Percentiles rank a stretch among this genome's conserved stretches.
These are phyloP conservation scores for Epicauta chinensis DNA, from an alignment of 1,140 invertebrate species.

Conservation along the genomic window DNA sequence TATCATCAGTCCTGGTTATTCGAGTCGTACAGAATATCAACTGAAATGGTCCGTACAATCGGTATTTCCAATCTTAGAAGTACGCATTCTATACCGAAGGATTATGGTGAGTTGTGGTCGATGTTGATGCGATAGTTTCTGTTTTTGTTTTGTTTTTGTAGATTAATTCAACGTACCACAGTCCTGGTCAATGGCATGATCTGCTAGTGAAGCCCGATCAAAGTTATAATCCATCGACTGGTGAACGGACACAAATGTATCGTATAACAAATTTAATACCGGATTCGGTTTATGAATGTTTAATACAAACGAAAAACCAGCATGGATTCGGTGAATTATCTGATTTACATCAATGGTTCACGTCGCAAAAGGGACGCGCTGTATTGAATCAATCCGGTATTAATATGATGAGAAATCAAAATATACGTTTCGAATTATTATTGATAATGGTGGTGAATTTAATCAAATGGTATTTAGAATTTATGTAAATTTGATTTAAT, in stretches of 20 bases:
- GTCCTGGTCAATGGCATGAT: constrained; percentile 67
- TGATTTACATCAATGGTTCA: constrained; percentile 40
- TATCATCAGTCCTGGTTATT: constrained; percentile 55
- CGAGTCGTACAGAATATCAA: constrained; percentile 51
- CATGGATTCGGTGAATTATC: constrained; percentile 59
- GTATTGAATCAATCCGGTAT: too few species aligned
- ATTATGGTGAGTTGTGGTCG: too few species aligned
- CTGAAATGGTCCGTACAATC: constrained; percentile 58
- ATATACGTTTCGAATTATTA: too few species aligned
- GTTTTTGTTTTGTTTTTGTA: constrained; percentile 42
- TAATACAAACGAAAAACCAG: constrained; percentile 59
- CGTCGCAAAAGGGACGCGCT: constrained; percentile 14
- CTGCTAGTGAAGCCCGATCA: constrained; percentile 43
- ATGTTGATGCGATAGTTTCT: too few species aligned
- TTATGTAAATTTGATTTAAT: too few species aligned
- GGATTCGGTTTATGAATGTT: constrained; percentile 56
- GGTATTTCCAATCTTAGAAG: constrained; percentile 58
- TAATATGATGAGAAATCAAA: too few species aligned
- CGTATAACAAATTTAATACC: constrained; percentile 48
- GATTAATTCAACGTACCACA: constrained; percentile 66
- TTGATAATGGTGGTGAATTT: too few species aligned
- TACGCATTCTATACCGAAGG: constrained; percentile 55
- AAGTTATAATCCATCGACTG: constrained; percentile 32
- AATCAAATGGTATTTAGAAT: too few species aligned
- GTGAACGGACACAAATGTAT: constrained; percentile 34